phyloP scores from a whole-genome alignment of 1,140 invertebrate species.

The Zeugodacus cucurbitae region DNA sequence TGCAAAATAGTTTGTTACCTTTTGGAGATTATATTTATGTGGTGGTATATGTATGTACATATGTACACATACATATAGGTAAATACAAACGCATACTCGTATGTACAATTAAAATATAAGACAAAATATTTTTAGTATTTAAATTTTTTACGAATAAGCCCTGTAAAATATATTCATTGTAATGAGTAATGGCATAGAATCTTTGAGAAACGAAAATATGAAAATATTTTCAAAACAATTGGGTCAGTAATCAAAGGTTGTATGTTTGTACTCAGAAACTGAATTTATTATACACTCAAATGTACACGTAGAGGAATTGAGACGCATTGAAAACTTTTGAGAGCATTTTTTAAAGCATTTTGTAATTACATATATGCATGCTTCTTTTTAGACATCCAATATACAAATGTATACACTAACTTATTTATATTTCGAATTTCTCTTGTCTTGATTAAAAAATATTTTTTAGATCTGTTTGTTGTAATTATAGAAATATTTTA shows the following conservation, averaged over 20 bases:
- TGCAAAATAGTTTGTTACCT: background rate
- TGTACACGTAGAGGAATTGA: background rate
- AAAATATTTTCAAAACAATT: conserved; percentile 27
- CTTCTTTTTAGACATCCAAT: background rate
- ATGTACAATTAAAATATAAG: conserved; percentile 13
- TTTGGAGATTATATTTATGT: background rate
- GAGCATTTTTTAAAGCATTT: background rate
- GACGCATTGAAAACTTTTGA: background rate
- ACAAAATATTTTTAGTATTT: background rate
- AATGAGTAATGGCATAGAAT: conserved; percentile 24
- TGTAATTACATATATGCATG: background rate
- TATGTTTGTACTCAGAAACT: conserved; percentile 30
- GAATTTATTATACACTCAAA: background rate
- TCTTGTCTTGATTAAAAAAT: too few species aligned
- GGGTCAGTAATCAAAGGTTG: conserved; percentile 33
- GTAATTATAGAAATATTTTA: too few species aligned
- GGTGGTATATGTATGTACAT: background rate
- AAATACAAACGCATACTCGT: background rate
- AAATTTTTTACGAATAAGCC: background rate
- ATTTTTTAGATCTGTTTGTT: too few species aligned
- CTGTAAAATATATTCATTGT: background rate
- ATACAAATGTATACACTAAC: background rate
- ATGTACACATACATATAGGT: background rate
- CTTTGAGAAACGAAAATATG: background rate
- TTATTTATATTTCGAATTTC: background rate